Evolutionary conservation across 2,113 vertebrate species (phyloP), one percentile per base, ranked within the genome.

Genomic region (Macaca mulatta): DNA sequence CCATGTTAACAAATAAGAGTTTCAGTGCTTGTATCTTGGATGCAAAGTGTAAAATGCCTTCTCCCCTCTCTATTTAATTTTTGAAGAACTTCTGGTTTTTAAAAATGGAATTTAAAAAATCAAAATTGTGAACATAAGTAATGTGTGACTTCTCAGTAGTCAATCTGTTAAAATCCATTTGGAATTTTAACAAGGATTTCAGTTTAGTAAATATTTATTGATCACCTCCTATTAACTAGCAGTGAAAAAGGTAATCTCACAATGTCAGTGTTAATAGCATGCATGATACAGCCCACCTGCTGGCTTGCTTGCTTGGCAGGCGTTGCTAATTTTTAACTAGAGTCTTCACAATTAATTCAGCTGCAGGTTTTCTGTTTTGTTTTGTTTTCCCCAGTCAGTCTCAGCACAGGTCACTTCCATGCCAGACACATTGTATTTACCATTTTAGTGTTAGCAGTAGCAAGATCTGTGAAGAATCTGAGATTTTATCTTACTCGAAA

Each of bases 361-460:
- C 48, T 59, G 9, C 38, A 91, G 67, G 2, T 48, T 79, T 75
- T 87, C 87, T 20, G 18, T 55, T 55, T 64, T 64, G 27, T 13
- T 64, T 64, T 32, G 3, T 43, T 79, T 70, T 84, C 83, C 81
- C 48, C 57, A 52, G 16, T 89, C n/a, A 22, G 9, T 81, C 43
- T 84, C 70, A 77, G 3, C 72, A 48, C 20, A 96, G 67, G 82
- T 96, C 85, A 84, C 81, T 83, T 95, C 81, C 88, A 75, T 94
- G 77, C 30, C 8, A 25, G 80, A 16, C 22, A 69, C 11, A 57
- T 23, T 55, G 43, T 80, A 80, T 84, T 94, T 92, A 77, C 32
- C 32, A 43, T 82, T 69, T 83, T 57, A 83, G 23, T 80, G 77
- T 96, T 94, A 95, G 43, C 25, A 84, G 32, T 11, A 17, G 81